These are phyloP conservation scores for Chaitophorus viminalis DNA, from an alignment of 2,888 invertebrate genomes.

Conservation along the genomic window DNA sequence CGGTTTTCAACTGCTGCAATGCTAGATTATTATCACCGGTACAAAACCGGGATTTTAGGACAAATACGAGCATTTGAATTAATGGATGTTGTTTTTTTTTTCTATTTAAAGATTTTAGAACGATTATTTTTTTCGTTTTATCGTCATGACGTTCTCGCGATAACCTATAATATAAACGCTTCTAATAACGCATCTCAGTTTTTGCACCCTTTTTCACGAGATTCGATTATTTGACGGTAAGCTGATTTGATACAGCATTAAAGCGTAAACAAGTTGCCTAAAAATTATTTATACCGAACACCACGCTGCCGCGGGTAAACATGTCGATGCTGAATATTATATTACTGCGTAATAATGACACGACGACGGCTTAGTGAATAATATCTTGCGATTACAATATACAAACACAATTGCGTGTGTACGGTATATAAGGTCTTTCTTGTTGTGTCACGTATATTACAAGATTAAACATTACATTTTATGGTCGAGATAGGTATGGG, in stretches of 20 bases:
- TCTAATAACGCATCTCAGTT: background rate
- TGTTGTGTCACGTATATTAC: background rate
- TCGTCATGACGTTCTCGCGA: background rate
- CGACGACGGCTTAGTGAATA: background rate
- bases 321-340: background rate
- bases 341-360: background rate
- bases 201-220: background rate
- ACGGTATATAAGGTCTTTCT: background rate
- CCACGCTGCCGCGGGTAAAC: background rate
- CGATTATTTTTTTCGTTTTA: background rate
- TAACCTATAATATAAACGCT: background rate
- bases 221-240: constrained; percentile 20
- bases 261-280: background rate
- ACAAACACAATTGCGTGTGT: background rate
- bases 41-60: background rate
- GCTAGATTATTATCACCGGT: background rate
- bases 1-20: background rate
- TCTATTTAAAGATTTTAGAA: background rate
- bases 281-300: constrained; percentile 1
- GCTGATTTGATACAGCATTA: constrained; percentile 24
- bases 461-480: background rate
- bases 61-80: constrained; percentile 22
- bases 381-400: background rate
- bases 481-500: background rate
- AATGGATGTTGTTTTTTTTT: background rate